Evolutionary conservation across 1,140 invertebrate species (phyloP), one percentile per base, ranked within the genome.

Genomic region (Teleogryllus occipitalis): DNA sequence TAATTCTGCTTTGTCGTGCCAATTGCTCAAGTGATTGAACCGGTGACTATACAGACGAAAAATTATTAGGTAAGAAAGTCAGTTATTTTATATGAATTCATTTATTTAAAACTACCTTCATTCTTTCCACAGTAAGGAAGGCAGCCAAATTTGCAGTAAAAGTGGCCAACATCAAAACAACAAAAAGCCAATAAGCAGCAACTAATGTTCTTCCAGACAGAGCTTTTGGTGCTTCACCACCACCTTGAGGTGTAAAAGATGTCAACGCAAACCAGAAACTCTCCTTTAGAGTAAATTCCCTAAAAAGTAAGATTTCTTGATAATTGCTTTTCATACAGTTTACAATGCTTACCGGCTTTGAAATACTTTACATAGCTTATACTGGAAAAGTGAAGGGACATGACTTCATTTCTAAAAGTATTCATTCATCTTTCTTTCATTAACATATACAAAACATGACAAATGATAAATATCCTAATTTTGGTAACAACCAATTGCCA

Each of bases 131-230:
- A 0, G 97, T 99, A 0, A 99, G 89, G 85, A 99, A 98, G 4
- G 97, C 97, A 7, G 97, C 97, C 81, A 99, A 87, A 86, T 99
- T 99, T 7, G 97, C 97, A 0, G 97, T 99, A 86, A 99, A 99
- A 0, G 97, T 97, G 0, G 96, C 95, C 82, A 97, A 84, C 94
- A 97, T 97, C 1, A 97, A 88, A 0, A 97, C 95, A 7, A 97
- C 95, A 86, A 97, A 97, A 0, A 97, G 87, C 96, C 96, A 97
- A 85, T 97, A 97, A 15, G 95, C 95, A 2, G 95, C 95, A 0
- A 97, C 95, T 15, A 97, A 85, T 7, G 94, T 93, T 48, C 96
- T 87, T 7, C 93, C 94, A 0, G 94, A 95, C 14, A 96, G 85
- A 0, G 95, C 93, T 86, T 95, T 95, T 0, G 95, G 95, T 7